Evolutionary conservation across 2,113 vertebrate genomes (phyloP).

Genomic region (Cheilinus undulatus): DNA sequence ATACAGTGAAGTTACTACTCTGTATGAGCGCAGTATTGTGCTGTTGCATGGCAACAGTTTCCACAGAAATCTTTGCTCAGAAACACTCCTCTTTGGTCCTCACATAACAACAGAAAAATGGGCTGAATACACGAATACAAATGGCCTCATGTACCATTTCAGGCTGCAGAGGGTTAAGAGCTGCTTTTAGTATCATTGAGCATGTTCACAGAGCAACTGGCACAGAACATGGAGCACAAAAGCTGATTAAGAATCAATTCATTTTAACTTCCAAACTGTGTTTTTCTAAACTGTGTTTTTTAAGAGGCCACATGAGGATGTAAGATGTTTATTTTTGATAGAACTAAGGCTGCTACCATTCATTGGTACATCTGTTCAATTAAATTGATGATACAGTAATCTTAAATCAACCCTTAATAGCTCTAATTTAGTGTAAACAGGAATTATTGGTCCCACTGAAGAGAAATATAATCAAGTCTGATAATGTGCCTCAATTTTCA

Average conservation of each 20-base stretch:
- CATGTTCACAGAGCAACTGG: neutral
- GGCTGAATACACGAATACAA: conserved; percentile 64
- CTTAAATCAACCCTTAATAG: too few relatives aligned
- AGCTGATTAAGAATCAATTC: neutral
- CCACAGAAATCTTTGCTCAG: conserved; percentile 82
- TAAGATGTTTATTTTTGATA: neutral
- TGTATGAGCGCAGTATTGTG: conserved; percentile 72
- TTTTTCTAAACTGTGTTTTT: neutral
- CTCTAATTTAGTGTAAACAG: too few relatives aligned
- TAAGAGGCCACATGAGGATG: neutral
- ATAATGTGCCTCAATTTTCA: neutral
- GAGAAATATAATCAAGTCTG: too few relatives aligned
- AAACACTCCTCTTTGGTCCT: conserved; percentile 70
- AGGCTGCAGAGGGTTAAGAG: conserved; percentile 14
- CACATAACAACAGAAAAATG: conserved; percentile 58
- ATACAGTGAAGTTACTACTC: conserved; percentile 65
- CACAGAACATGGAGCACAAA: neutral
- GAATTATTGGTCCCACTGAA: too few relatives aligned
- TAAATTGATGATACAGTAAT: neutral
- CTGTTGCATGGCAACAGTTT: conserved; percentile 85
- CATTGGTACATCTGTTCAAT: neutral
- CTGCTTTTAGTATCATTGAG: neutral
- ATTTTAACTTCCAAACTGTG: neutral
- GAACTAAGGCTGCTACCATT: neutral
- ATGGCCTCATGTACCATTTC: conserved; percentile 44